Percentiles rank a stretch among this genome's conserved stretches.
Evolutionary conservation across 2,888 invertebrate species (phyloP).

Genomic region (Mythimna albipuncta): DNA sequence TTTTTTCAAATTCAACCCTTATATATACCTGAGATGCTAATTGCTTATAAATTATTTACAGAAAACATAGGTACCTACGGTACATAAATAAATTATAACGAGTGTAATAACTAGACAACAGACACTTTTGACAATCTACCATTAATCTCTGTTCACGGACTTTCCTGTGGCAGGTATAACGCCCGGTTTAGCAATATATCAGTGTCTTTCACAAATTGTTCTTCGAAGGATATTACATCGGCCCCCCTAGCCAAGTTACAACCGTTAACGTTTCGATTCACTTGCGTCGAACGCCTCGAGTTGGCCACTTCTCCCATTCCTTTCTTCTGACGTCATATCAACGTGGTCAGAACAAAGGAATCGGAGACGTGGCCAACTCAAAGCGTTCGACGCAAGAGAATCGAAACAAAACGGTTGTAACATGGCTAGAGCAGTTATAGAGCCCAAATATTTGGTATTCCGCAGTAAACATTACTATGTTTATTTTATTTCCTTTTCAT

Average conservation of each 20-base stretch:
- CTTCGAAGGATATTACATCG: neutral
- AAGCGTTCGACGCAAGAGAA: too few relatives aligned
- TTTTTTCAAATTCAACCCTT: too few relatives aligned
- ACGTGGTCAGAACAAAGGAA: too few relatives aligned
- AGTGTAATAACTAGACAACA: conserved; percentile 22
- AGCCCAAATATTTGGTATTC: conserved; percentile 14
- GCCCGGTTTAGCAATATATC: neutral
- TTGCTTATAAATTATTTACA: conserved; percentile 4
- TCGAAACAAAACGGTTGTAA: too few relatives aligned
- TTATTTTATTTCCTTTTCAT: conserved; percentile 21
- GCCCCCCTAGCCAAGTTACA: too few relatives aligned
- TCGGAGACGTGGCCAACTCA: too few relatives aligned
- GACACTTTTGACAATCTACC: conserved; percentile 26
- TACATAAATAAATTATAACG: conserved; percentile 26
- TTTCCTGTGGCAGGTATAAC: neutral
- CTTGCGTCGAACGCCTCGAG: too few relatives aligned
- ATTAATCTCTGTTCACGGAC: conserved; percentile 28
- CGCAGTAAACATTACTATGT: neutral
- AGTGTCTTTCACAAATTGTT: conserved; percentile 17
- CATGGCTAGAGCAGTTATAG: too few relatives aligned
- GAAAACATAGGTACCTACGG: neutral
- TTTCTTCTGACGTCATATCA: too few relatives aligned
- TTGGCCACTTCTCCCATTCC: too few relatives aligned
- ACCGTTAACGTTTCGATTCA: too few relatives aligned
- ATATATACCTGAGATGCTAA: neutral